Conservation (phyloP, 2,797 vertebrate genomes). For the Manis pentadactyla region DNA sequence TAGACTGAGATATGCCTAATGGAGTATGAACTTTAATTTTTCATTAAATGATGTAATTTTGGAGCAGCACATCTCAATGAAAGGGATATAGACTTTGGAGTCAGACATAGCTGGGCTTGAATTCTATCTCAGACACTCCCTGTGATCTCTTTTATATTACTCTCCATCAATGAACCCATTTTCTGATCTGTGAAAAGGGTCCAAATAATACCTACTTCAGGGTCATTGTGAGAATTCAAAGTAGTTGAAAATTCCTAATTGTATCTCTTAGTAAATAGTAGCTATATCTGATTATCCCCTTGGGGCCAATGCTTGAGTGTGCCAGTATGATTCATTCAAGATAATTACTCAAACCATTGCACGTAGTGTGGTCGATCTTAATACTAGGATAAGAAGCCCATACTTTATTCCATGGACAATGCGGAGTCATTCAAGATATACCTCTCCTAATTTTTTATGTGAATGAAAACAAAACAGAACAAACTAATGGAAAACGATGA, state of each 20-base stretch:
- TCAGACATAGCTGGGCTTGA: neutral
- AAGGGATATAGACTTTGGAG: neutral
- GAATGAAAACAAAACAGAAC: conserved; percentile 60
- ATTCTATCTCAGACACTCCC: neutral
- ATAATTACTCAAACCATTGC: conserved; percentile 39
- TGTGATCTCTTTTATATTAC: neutral
- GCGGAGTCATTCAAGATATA: neutral
- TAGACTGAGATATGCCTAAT: neutral
- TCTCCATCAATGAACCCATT: neutral
- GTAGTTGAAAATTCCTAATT: conserved; percentile 33
- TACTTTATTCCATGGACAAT: conserved; percentile 1
- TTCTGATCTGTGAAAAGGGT: neutral
- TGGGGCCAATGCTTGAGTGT: neutral
- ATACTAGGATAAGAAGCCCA: neutral
- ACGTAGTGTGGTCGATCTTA: neutral
- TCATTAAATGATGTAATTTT: neutral
- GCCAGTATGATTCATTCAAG: conserved; percentile 7
- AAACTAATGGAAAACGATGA: conserved; percentile 58
- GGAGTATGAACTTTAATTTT: neutral
- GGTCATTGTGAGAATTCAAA: neutral
- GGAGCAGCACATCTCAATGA: neutral
- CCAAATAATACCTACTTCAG: neutral
- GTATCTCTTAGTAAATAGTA: neutral
- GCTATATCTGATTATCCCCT: neutral
- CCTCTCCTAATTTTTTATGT: neutral